Base-by-base conservation (phyloP, 2,113 vertebrate genomes). In the Ranitomeya variabilis region DNA sequence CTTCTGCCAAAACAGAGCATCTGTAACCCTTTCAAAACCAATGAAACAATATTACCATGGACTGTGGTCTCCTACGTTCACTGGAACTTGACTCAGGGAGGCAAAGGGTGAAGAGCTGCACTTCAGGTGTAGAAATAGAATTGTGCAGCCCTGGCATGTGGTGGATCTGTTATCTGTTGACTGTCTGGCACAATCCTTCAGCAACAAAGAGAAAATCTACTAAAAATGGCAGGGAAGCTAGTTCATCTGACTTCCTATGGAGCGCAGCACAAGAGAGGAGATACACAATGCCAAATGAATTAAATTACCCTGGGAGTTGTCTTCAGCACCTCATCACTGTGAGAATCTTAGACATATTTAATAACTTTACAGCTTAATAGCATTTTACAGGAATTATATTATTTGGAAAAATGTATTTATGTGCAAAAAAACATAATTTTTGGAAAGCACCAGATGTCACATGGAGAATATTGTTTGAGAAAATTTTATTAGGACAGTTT, bases 151-250 rank as follows among this genome's bases (percentile, higher is more conserved):
- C 77, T 88, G 59, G 80, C 87, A 83, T 79, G 86, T 69, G 77
- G 86, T 71, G 76, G 77, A 71, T 86, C 57, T 69, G 51, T 71
- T 80, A 84, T 84, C 82, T 83, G 85, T 71, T 86, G 55, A 37
- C 26, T 82, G 66, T 74, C 80, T 88, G 80, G 67, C 66, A 62
- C 26, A 21, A 62, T 52, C 31, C 79, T 76, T n/a, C 55, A 54
- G 79, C 78, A 81, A 59, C 80, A 88, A 81, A 76, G 31, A 74
- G 67, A 83, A 88, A 76, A 88, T 83, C 87, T 64, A 88, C 55
- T 73, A 74, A 73, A 87, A 82, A 74, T 82, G 67, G 67, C 87
- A 88, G 80, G 87, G 80, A 88, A 83, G 80, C 80, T 83, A 62
- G 31, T 88, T 64, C 69, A 74, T 37, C 26, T 45, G 79, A 74